A percentile compares a stretch with the other conserved stretches of the same genome.
phyloP scores from a whole-genome alignment of 1,140 invertebrate species.

The Luehdorfia chinensis region DNA sequence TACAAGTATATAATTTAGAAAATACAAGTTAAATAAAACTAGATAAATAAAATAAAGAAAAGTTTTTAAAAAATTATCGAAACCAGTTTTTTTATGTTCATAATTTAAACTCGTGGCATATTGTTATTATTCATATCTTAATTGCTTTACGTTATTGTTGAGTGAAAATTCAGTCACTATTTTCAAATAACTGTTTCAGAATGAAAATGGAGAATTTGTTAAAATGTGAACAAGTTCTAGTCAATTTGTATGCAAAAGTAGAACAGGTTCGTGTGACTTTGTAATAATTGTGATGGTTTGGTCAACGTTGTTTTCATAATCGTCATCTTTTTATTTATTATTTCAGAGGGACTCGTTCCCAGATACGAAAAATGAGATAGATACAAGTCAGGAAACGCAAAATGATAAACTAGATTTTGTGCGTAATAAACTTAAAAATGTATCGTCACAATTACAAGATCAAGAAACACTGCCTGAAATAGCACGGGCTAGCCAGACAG shows the following conservation, averaged over 20 bases:
- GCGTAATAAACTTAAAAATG: constrained; percentile 50
- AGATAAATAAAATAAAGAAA: no score
- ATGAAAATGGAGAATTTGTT: constrained; percentile 81
- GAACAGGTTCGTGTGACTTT: constrained; percentile 73
- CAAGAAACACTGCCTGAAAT: constrained; percentile 56
- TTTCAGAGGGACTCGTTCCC: constrained; percentile 44
- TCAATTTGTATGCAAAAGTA: constrained; percentile 80
- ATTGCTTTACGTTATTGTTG: no score
- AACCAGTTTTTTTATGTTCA: no score
- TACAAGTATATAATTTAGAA: no score
- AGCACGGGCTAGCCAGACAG: constrained; percentile 42
- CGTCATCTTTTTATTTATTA: constrained; percentile 2
- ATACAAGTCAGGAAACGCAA: constrained; percentile 14
- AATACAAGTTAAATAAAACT: no score
- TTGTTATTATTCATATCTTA: no score
- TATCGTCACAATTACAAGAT: constrained; percentile 32
- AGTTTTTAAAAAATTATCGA: no score
- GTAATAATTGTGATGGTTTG: neutral
- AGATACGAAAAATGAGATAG: constrained; percentile 16
- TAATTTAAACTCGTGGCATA: no score
- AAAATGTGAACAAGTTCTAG: constrained; percentile 81
- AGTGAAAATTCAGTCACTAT: no score
- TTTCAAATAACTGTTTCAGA: no score
- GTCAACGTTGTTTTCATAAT: neutral
- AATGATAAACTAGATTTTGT: constrained; percentile 42